Conservation (phyloP, 2,113 vertebrate genomes). For the Athene noctua region DNA sequence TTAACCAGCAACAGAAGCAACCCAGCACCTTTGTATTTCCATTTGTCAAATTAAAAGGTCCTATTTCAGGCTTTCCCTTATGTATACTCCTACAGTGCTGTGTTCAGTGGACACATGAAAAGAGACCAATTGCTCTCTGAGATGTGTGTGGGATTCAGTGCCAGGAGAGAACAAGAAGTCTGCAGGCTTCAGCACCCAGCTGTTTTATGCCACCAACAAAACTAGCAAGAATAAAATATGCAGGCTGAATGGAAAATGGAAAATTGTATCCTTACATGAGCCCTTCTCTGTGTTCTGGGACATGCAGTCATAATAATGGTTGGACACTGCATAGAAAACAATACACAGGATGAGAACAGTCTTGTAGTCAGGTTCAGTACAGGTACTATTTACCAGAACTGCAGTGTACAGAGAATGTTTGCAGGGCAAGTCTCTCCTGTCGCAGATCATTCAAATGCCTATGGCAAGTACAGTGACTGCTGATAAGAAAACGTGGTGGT, state of each 20-base stretch:
- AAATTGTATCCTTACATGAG: not conserved
- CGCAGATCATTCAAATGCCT: not conserved
- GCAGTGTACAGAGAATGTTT: not conserved
- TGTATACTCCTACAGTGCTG: not conserved
- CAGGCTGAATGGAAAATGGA: not conserved
- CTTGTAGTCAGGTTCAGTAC: not conserved
- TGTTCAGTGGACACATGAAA: not conserved
- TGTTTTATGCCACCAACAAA: not conserved
- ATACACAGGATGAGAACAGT: not conserved
- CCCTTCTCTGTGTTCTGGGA: not conserved
- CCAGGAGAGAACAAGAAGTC: not conserved
- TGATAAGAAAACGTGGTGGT: not conserved
- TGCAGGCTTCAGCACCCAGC: not conserved
- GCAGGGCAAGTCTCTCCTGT: not conserved
- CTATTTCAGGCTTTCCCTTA: not conserved
- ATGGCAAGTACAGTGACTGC: not conserved
- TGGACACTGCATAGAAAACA: not conserved
- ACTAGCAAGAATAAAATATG: not conserved
- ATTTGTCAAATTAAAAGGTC: conserved; percentile 3
- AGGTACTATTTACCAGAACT: not conserved
- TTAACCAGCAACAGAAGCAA: not conserved
- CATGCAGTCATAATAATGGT: not conserved
- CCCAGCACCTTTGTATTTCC: not conserved
- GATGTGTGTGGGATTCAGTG: not conserved
- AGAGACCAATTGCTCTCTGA: not conserved